Base-by-base conservation (phyloP, 2,888 invertebrate genomes). In the Plebejus melissa region DNA sequence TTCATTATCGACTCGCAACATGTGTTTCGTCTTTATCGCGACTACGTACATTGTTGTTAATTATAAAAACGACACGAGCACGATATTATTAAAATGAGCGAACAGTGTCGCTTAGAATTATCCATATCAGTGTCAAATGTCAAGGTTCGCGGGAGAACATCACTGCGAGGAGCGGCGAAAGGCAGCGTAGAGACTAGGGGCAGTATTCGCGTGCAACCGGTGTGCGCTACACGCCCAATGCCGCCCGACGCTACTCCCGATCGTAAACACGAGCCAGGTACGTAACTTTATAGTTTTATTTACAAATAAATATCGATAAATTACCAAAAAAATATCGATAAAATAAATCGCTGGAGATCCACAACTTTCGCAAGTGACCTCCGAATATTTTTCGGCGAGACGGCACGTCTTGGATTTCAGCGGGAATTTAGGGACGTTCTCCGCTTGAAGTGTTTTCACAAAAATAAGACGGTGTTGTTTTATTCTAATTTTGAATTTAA, bases 131-230 rank as follows among this genome's bases (percentile, higher is more conserved):
- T 83, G 79, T 81, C 84, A 80, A 83, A 84, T 79, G 77, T 76
- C 76, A 77, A 38, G 75, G 77, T 78, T 77, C 75, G 76, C 75
- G 74, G 77, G 72, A 77, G 80, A 28, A 78, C 82, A 80, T 78
- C 82, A 80, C 81, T 81, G 75, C 58, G 16, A 80, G 81, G 81
- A 82, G 83, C 86, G 86, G 86, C 83, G 83, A 86, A 85, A 85
- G 81, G 79, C 76, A 78, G 78, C 80, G 80, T 80, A 80, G 77
- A 79, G 58, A 75, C 78, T 32, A 36, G 65, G 80, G 82, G 79
- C 87, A 89, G 89, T 89, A 82, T 80, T 78, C 86, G 86, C 88
- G 87, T 86, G 89, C 84, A 84, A 86, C 86, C 87, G 85, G 88
- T 87, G 86, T 84, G 86, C 79, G 82, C 74, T 41, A 81, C 76